These are phyloP conservation scores for Bradynema listronoti DNA, from an alignment of 1,140 invertebrate genomes.

Conservation along the genomic window DNA sequence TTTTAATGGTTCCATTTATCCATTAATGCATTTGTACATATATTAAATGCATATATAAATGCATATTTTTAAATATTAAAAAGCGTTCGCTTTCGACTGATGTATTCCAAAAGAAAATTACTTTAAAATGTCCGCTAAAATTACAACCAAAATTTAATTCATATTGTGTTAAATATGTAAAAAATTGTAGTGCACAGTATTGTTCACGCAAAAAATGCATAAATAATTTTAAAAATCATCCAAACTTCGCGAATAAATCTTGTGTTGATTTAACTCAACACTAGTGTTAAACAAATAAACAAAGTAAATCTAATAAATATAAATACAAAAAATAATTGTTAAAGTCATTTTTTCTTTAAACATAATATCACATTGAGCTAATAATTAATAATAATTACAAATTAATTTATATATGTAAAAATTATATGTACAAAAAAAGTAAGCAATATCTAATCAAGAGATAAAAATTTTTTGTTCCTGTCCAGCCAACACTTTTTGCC, in stretches of 20 bases:
- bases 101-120: too few relatives aligned
- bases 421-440: not conserved
- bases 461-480: not conserved
- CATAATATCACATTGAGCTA: not conserved
- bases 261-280: not conserved
- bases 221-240: not conserved
- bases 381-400: not conserved
- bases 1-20: too few relatives aligned
- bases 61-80: not conserved
- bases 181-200: not conserved
- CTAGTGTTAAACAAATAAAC: not conserved
- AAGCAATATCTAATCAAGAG: not conserved
- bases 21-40: not conserved
- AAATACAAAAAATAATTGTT: not conserved
- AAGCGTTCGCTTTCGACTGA: too few relatives aligned
- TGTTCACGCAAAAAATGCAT: slow-evolving; percentile 2
- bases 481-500: not conserved
- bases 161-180: slow-evolving; percentile 1
- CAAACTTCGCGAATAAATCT: not conserved
- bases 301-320: not conserved
- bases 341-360: not conserved
- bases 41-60: not conserved
- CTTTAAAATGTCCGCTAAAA: not conserved
- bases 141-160: not conserved
- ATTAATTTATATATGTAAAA: not conserved